Evolutionary conservation across 2,797 vertebrate species (phyloP).

Genomic region (Syncerus caffer): DNA sequence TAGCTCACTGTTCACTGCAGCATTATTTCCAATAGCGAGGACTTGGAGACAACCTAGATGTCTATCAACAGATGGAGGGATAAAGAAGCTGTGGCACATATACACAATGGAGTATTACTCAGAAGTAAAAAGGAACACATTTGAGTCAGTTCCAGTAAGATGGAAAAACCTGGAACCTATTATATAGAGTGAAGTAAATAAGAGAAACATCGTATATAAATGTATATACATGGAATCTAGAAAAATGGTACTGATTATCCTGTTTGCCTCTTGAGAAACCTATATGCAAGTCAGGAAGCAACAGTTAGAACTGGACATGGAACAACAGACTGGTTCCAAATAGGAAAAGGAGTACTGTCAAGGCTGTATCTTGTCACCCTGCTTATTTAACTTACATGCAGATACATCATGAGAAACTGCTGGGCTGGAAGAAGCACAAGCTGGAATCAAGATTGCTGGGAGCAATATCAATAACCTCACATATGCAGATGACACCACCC

Average conservation of each 20-base stretch:
- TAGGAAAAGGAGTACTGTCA: no score
- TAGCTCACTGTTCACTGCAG: background rate
- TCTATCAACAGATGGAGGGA: background rate
- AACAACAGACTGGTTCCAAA: no score
- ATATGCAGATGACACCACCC: no score
- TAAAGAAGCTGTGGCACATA: background rate
- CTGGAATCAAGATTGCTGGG: no score
- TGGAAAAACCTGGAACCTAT: background rate
- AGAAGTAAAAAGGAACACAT: background rate
- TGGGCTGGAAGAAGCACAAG: no score
- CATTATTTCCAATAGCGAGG: background rate
- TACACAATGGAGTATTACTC: background rate
- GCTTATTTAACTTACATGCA: no score
- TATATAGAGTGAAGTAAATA: background rate
- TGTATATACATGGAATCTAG: background rate
- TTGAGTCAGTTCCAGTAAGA: background rate
- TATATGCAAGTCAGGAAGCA: no score
- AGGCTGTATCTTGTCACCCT: no score
- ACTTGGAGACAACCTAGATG: background rate
- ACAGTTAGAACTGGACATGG: no score
- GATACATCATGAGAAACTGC: no score
- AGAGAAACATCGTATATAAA: background rate
- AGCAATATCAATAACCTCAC: no score
- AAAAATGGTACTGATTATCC: background rate
- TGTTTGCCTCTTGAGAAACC: background rate